A percentile compares a stretch with the other conserved stretches of the same genome.
These are phyloP conservation scores for Aphaenogaster floridana DNA, from an alignment of 1,140 invertebrate species.

Conservation along the genomic window DNA sequence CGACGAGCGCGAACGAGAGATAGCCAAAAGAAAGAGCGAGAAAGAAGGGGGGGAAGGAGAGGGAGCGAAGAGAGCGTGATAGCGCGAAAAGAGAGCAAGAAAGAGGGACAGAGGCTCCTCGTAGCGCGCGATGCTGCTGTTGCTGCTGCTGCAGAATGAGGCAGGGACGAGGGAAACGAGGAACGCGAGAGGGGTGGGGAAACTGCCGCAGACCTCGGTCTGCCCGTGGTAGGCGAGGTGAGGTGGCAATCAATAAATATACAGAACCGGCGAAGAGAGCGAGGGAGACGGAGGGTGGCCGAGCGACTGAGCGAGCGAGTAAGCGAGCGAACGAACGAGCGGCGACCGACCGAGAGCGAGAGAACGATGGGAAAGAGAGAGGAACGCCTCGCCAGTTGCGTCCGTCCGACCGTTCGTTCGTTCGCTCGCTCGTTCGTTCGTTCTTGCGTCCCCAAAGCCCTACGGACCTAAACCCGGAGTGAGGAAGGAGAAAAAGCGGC, in stretches of 20 bases:
- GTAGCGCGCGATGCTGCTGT: constrained; percentile 67
- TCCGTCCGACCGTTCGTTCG: constrained; percentile 64
- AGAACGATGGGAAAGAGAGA: constrained; percentile 52
- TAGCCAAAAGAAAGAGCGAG: constrained; percentile 39
- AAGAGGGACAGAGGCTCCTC: constrained; percentile 68
- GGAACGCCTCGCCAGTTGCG: constrained; percentile 65
- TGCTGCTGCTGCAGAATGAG: constrained; percentile 72
- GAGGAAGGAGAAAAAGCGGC: constrained; percentile 63
- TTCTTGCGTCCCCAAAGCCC: constrained; percentile 78
- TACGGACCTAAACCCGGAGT: constrained; percentile 73
- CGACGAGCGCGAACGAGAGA: constrained; percentile 44
- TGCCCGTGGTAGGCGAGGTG: constrained; percentile 79
- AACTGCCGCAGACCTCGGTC: constrained; percentile 77
- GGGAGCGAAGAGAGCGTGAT: constrained; percentile 41
- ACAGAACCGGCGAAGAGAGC: constrained; percentile 80
- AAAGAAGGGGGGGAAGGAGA: constrained; percentile 8
- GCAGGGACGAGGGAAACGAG: constrained; percentile 73
- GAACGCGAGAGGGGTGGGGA: constrained; percentile 76
- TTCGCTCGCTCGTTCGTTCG: constrained; percentile 48
- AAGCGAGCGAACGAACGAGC: constrained; percentile 47
- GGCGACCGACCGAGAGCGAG: constrained; percentile 36
- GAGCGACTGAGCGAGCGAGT: constrained; percentile 66
- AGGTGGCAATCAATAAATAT: constrained; percentile 87
- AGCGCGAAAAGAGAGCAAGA: constrained; percentile 51
- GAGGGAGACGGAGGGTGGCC: constrained; percentile 60